Conservation (phyloP, 1,140 invertebrate species). For the Sinonovacula constricta region DNA sequence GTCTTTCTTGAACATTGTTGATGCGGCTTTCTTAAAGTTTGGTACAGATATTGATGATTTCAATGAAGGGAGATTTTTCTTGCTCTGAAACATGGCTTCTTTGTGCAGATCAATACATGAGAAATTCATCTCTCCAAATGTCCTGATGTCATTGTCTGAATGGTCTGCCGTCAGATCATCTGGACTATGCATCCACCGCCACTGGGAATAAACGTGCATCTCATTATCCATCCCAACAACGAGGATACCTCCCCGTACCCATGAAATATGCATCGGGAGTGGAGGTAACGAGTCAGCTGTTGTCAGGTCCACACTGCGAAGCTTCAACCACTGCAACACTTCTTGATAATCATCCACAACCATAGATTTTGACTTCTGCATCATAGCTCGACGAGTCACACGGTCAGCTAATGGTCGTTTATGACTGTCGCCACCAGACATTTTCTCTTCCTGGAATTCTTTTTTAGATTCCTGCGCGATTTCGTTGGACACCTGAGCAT, state of each 20-base stretch:
- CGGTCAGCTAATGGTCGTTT: constrained; percentile 32
- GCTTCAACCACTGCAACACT: constrained; percentile 92
- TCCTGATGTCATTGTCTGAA: constrained; percentile 34
- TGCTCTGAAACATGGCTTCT: constrained; percentile 31
- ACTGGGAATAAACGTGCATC: constrained; percentile 99
- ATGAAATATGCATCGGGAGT: constrained; percentile 98
- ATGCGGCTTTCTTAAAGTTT: constrained; percentile 60
- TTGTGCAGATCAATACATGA: constrained; percentile 34
- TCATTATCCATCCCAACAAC: constrained; percentile 99
- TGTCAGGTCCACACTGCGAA: constrained; percentile 92
- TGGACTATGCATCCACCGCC: constrained; percentile 79
- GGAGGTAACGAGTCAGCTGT: constrained; percentile 97
- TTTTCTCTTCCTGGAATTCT: constrained; percentile 30
- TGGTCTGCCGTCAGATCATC: constrained; percentile 23
- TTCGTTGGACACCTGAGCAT: constrained; percentile 79
- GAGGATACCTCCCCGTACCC: constrained; percentile 98
- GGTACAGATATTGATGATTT: constrained; percentile 66
- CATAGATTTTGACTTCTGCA: constrained; percentile 76
- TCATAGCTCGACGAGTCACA: constrained; percentile 55
- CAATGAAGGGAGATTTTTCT: constrained; percentile 47
- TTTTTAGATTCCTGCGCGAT: constrained; percentile 71
- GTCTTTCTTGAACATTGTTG: constrained; percentile 48
- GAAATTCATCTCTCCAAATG: constrained; percentile 34
- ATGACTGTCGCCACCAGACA: neutral
- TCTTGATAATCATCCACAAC: constrained; percentile 69